Base-by-base conservation (phyloP, 2,797 vertebrate species). In the Sebastiscus albofasciatus region DNA sequence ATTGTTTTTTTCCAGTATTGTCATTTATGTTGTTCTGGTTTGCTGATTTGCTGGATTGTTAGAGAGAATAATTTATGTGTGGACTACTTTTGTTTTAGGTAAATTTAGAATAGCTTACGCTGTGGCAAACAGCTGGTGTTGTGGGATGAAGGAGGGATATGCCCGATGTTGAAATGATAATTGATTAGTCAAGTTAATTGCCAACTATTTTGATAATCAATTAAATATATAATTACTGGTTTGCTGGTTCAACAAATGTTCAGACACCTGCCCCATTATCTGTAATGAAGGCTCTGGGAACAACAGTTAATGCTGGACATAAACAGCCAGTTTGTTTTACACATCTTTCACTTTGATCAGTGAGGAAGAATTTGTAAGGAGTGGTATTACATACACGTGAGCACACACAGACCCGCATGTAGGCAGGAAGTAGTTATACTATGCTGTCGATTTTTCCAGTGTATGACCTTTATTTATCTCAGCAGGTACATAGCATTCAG, bases 391-490 rank as follows among this genome's bases (percentile, higher is more conserved):
- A 33, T n/a, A 18, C 3, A n/a, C 10, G 6, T 59, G 42, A 22
- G 16, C 26, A 61, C 69, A 67, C 56, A 66, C 18, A 39, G 1
- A 56, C 58, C 22, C 58, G 60, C 56, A 71, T 73, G 70, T 58
- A 46, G 67, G 34, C 49, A 77, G 42, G 11, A 70, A 39, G 18
- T 8, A 77, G 14, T 66, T 54, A 7, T 8, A 49, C 67, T 68
- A 58, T 7, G 6, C 5, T 46, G 58, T 75, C 2, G 13, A 67
- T 82, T 72, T 74, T 67, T 72, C 26, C 67, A 54, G 67, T 60
- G 26, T 27, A 34, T 72, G 75, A 81, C 62, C 69, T 39, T 74
- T 39, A 67, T 71, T 90, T 85, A 89, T 89, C 61, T 46, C 81
- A 74, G 80, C 74, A 77, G 81, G 83, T 36, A 58, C 10, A 34